Conservation (phyloP, 2,888 invertebrate species). For the Drosophila mayaguana region DNA sequence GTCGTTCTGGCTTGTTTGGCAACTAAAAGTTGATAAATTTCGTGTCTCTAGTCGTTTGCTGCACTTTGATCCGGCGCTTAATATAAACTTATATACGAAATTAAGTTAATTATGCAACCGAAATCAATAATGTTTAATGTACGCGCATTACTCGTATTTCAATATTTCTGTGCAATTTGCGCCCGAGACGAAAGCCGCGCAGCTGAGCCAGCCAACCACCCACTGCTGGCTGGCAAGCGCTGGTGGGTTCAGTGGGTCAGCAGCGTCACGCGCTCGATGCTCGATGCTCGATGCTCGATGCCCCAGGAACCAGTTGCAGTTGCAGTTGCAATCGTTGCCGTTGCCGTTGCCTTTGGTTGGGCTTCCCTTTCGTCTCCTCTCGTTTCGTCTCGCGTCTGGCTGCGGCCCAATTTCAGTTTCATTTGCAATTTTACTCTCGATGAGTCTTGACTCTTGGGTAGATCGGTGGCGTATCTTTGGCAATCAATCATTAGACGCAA, state of each 20-base stretch:
- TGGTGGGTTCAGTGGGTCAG: conserved; percentile 77
- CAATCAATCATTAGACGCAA: conserved; percentile 78
- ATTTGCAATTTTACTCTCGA: conserved; percentile 70
- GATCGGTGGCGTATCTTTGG: conserved; percentile 63
- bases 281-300: conserved; percentile 33
- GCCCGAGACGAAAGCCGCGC: conserved; percentile 54
- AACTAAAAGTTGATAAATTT: neutral
- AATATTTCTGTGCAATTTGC: conserved; percentile 69
- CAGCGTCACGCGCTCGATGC: conserved; percentile 70
- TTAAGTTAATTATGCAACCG: conserved; percentile 73
- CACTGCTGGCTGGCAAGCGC: conserved; percentile 41
- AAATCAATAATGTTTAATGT: conserved; percentile 77
- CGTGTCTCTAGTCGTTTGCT: conserved; percentile 13
- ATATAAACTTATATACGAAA: conserved; percentile 57
- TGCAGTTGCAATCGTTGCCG: conserved; percentile 50
- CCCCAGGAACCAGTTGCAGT: conserved; percentile 65
- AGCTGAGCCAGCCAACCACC: conserved; percentile 41
- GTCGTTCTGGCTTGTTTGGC: neutral
- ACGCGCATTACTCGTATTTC: conserved; percentile 62
- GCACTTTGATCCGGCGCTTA: conserved; percentile 36
- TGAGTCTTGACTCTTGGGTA: conserved; percentile 27
- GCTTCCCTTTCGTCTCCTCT: conserved; percentile 8
- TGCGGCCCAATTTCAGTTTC: conserved; percentile 69
- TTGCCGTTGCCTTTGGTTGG: conserved; percentile 5
- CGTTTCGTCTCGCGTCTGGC: neutral